phyloP scores from a whole-genome alignment of 30 jellyfish, hydroid and myxozoan genomes.

The Cassiopea andromeda region DNA sequence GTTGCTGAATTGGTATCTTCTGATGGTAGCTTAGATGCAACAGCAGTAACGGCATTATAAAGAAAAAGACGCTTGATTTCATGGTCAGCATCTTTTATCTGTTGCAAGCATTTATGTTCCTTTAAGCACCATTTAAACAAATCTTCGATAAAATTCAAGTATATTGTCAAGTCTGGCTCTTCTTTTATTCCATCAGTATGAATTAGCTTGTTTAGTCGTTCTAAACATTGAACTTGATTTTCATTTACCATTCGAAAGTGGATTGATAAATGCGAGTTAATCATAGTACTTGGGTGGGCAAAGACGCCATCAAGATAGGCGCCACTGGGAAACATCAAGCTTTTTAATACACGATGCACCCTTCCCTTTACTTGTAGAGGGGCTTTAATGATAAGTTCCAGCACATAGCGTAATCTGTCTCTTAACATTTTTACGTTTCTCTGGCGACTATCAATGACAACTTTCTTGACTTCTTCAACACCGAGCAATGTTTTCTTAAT shows the following conservation, averaged over 20 bases:
- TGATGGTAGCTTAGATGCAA: neutral
- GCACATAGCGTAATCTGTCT: neutral
- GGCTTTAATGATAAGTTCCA: neutral
- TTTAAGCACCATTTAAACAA: neutral
- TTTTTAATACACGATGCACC: neutral
- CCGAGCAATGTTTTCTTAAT: conserved; percentile 41
- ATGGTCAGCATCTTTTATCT: conserved; percentile 48
- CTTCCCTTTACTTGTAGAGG: neutral
- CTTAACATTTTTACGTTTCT: neutral
- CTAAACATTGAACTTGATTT: conserved; percentile 28
- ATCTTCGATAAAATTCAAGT: neutral
- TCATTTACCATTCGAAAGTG: conserved; percentile 2
- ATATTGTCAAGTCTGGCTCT: neutral
- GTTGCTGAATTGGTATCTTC: neutral
- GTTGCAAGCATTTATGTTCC: conserved; percentile 47
- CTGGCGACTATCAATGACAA: conserved; percentile 7
- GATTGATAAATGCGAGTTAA: neutral
- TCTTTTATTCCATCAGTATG: neutral
- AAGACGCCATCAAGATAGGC: neutral
- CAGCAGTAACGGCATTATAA: conserved; percentile 6
- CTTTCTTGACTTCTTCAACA: conserved; percentile 48
- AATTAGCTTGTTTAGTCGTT: neutral
- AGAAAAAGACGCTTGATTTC: conserved; percentile 52
- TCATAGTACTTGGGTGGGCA: neutral
- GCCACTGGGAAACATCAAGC: neutral